phyloP scores from a whole-genome alignment of 2,888 invertebrate genomes.

The Entomobrya multifasciata region DNA sequence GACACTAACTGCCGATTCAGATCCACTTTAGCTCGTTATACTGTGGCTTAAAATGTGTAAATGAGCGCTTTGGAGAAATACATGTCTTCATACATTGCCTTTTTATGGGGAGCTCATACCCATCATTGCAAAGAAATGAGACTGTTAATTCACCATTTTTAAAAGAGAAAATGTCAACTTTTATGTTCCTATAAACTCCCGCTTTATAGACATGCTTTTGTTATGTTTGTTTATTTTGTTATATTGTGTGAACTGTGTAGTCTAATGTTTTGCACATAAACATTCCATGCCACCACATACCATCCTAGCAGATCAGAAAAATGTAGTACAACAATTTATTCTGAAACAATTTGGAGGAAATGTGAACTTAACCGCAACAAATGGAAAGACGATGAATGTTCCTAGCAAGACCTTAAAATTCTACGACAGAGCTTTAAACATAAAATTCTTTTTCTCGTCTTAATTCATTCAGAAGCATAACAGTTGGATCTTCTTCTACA shows the following conservation, averaged over 20 bases:
- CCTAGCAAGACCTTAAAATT: constrained; percentile 57
- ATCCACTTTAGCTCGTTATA: constrained; percentile 73
- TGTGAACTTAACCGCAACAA: constrained; percentile 39
- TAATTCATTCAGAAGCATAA: constrained; percentile 39
- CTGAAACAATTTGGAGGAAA: constrained; percentile 29
- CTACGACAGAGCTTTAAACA: constrained; percentile 37
- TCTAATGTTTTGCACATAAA: too few species aligned
- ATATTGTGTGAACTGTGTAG: too few species aligned
- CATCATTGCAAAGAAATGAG: constrained; percentile 61
- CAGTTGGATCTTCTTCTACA: constrained; percentile 41
- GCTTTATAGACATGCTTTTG: too few species aligned
- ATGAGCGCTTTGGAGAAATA: constrained; percentile 65
- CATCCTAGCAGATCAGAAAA: too few species aligned
- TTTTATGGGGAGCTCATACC: constrained; percentile 45
- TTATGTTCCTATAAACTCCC: too few species aligned
- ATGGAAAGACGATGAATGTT: constrained; percentile 43
- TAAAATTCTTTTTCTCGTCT: constrained; percentile 21
- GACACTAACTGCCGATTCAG: constrained; percentile 77
- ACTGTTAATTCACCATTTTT: constrained; percentile 56
- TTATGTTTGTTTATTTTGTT: too few species aligned
- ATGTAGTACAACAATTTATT: not conserved
- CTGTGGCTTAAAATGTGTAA: constrained; percentile 71
- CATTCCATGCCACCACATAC: too few species aligned
- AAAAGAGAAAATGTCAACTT: constrained; percentile 54
- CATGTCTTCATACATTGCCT: constrained; percentile 59